Evolutionary conservation across 1,140 invertebrate species (phyloP).

Genomic region (Tetramorium simillimum): DNA sequence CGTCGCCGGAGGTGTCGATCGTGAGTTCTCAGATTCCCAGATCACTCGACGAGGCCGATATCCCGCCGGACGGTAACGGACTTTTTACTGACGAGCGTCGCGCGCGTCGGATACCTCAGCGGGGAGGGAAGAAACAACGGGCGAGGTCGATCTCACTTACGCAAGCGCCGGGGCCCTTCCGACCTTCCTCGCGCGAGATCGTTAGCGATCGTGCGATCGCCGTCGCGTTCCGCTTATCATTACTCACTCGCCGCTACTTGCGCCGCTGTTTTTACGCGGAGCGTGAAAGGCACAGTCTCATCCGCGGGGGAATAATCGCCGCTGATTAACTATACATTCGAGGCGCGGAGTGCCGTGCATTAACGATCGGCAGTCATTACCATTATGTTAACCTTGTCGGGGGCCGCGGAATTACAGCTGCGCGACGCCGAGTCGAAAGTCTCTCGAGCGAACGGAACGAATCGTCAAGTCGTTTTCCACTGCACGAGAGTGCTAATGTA

Average conservation of each 20-base stretch:
- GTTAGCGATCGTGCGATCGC: constrained; percentile 37
- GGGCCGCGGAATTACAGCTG: background rate
- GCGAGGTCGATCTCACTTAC: constrained; percentile 28
- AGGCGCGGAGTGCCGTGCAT: background rate
- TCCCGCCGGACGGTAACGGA: background rate
- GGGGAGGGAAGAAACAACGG: background rate
- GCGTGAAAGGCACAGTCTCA: constrained; percentile 16
- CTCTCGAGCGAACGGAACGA: background rate
- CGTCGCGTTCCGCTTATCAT: constrained; percentile 26
- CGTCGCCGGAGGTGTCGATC: too few species aligned
- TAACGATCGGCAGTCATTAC: constrained; percentile 22
- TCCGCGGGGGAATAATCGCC: constrained; percentile 32
- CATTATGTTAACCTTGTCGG: constrained; percentile 34
- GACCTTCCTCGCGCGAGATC: constrained; percentile 37
- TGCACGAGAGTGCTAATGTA: background rate
- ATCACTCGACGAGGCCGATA: background rate
- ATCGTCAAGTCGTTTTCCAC: constrained; percentile 11
- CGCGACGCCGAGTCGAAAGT: constrained; percentile 8
- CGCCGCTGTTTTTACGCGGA: constrained; percentile 22
- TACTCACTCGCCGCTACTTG: background rate
- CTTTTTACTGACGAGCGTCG: background rate
- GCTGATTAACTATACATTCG: constrained; percentile 48
- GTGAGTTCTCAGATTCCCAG: too few species aligned
- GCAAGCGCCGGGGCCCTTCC: constrained; percentile 21
- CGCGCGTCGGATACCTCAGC: background rate